Evolutionary conservation across 2,797 vertebrate species (phyloP), one percentile per base, ranked within the genome.

Genomic region (Crocidura indochinensis): DNA sequence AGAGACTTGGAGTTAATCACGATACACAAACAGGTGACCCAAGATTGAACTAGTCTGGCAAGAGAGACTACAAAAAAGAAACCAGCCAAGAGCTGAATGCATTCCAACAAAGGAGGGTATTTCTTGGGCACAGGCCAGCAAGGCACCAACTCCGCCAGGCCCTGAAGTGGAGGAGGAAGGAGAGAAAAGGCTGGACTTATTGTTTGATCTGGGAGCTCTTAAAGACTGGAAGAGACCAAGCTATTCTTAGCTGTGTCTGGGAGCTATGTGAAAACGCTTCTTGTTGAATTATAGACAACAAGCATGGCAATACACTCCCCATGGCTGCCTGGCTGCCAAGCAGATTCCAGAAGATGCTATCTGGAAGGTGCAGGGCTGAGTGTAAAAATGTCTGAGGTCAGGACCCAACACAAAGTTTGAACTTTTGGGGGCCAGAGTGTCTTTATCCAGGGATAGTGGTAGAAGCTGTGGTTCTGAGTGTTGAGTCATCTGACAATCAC

Each of bases 351-450:
- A 97, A 97, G 97, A 97, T 96, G 97, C 96, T 98, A 98, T 98
- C 98, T 97, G 93, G 97, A 98, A 97, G 97, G 97, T 97, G 97
- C 96, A 97, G 98, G 97, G 95, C 97, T 97, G 96, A 96, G 97
- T 97, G 98, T 98, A 98, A 98, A 98, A 98, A 98, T 98, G 98
- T 98, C 97, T 98, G 97, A 95, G 96, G 97, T 97, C 93, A 92
- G 95, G 97, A 95, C 67, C 0, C 93, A 96, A 97, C 97, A 95
- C 56, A 0, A 91, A 96, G 96, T 97, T 96, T 95, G 96, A 97
- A 96, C 94, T 97, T 96, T 95, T 88, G 91, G 62, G 80, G 96
- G 77, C 87, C 49, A 86, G 84, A 92, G 94, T 96, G 60, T 90
- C 93, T 95, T 95, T 96, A 72, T 92, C 77, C 64, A 62, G 77